Evolutionary conservation across 2,113 vertebrate species (phyloP).

Genomic region (Potamarius usumacintae): DNA sequence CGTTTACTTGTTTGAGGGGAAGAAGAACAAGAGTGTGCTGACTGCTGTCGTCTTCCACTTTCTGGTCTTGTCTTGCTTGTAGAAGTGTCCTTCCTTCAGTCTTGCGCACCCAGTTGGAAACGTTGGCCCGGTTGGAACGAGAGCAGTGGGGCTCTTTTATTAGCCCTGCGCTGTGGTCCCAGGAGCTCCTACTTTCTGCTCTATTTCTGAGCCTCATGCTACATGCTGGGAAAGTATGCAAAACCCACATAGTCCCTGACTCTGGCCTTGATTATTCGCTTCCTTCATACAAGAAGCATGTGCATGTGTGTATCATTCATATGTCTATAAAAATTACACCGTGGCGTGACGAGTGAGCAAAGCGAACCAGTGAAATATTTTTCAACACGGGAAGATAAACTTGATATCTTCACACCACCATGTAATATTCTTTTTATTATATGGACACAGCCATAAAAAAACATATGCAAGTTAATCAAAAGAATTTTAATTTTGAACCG

Average conservation of each 20-base stretch:
- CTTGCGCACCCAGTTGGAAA: conserved; percentile 51
- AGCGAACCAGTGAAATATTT: no score
- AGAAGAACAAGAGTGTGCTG: not conserved
- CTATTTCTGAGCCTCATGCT: conserved; percentile 68
- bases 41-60: not conserved
- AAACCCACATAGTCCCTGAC: conserved; percentile 53
- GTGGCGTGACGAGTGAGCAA: no score
- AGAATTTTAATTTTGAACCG: no score
- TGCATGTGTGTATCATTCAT: no score
- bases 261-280: conserved; percentile 48
- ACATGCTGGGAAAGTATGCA: conserved; percentile 68
- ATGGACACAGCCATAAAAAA: no score
- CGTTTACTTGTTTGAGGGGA: conserved; percentile 5
- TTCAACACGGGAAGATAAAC: no score
- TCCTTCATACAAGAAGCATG: not conserved
- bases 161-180: conserved; percentile 72
- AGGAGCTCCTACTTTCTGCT: conserved; percentile 70
- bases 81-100: not conserved
- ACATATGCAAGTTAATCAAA: no score
- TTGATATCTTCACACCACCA: no score
- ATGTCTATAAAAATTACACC: no score
- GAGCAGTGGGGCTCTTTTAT: conserved; percentile 78
- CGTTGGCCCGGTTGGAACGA: conserved; percentile 72
- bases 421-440: no score
- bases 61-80: conserved; percentile 42